Evolutionary conservation across 2,888 invertebrate species (phyloP).

Genomic region (Diadegma fenestrale): DNA sequence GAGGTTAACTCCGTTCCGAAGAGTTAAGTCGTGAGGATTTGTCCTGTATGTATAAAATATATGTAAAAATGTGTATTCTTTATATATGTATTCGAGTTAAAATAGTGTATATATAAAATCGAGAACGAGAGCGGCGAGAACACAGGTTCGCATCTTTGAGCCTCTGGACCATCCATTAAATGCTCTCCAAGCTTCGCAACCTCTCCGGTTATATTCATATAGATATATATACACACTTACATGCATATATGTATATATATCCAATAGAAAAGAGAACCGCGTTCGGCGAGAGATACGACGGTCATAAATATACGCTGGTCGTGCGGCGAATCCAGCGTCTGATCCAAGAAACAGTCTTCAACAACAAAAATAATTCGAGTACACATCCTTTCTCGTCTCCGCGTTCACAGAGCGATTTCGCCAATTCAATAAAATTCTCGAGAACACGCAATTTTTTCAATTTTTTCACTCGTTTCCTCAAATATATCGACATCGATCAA

Average conservation of each 20-base stretch:
- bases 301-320: conserved; percentile 83
- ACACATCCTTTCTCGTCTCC: conserved; percentile 24
- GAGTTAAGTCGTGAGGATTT: conserved; percentile 17
- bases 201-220: conserved; percentile 3
- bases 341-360: conserved; percentile 81
- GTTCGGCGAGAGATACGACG: conserved; percentile 81
- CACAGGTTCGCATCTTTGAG: conserved; percentile 82
- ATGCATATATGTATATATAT: conserved; percentile 42
- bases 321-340: conserved; percentile 79
- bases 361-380: conserved; percentile 78
- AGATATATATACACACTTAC: conserved; percentile 24
- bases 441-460: background rate
- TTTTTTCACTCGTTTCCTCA: background rate
- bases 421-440: conserved; percentile 19
- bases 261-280: conserved; percentile 69
- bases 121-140: conserved; percentile 81
- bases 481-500: background rate
- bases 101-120: conserved; percentile 45
- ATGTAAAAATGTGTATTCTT: conserved; percentile 16
- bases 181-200: conserved; percentile 70
- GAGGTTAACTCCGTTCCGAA: conserved; percentile 28
- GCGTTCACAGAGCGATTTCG: conserved; percentile 35
- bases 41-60: background rate
- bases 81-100: conserved; percentile 12
- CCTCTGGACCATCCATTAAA: conserved; percentile 83